Conservation (phyloP, 2,113 vertebrate genomes). For the Nanger granti region DNA sequence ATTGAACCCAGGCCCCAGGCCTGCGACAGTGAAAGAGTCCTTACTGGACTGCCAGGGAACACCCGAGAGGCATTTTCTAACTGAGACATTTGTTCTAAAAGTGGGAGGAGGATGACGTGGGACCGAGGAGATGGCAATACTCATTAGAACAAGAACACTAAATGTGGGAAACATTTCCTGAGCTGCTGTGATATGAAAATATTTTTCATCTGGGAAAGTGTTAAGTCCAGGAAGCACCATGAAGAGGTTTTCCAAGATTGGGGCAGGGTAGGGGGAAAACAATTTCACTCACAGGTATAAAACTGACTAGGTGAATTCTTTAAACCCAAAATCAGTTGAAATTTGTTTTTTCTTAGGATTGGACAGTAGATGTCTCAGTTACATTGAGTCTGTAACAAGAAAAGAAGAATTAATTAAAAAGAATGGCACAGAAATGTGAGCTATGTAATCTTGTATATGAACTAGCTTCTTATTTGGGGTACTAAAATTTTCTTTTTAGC, state of each 20-base stretch:
- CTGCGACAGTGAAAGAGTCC: rapidly evolving
- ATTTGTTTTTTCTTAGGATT: slow-evolving; percentile 25
- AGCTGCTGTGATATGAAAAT: not conserved
- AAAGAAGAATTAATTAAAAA: not conserved
- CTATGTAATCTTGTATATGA: not conserved
- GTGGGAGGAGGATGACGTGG: not conserved
- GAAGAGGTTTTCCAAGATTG: not conserved
- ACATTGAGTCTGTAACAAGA: not conserved
- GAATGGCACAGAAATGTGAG: not conserved
- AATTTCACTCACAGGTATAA: not conserved
- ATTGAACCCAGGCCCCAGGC: not conserved
- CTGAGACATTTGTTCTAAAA: not conserved
- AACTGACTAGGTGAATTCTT: not conserved
- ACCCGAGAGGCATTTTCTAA: not conserved
- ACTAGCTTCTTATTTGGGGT: not conserved
- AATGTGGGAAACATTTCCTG: not conserved
- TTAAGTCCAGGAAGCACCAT: not conserved
- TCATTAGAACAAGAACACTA: not conserved
- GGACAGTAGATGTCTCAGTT: slow-evolving; percentile 47
- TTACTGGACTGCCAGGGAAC: not conserved
- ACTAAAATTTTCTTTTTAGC: not conserved
- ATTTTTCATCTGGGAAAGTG: not conserved
- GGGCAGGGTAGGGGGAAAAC: not conserved
- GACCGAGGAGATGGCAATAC: not conserved
- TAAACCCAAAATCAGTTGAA: not conserved